phyloP scores from a whole-genome alignment of 2,113 vertebrate genomes.

The Cranoglanis bouderius region DNA sequence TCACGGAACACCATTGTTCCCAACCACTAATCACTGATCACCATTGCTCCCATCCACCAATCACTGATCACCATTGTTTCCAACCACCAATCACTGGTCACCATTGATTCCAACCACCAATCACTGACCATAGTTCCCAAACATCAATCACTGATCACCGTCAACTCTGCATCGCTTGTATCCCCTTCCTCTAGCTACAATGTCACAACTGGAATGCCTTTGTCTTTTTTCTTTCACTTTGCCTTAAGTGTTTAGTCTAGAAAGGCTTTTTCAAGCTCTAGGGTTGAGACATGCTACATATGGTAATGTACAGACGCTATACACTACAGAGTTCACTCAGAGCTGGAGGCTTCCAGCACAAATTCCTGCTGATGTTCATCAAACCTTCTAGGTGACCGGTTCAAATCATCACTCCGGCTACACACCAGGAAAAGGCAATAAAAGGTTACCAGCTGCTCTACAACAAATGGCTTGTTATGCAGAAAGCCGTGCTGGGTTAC shows the following conservation, averaged over 20 bases:
- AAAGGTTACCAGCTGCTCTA: slow-evolving; percentile 2
- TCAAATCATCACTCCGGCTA: slow-evolving; percentile 16
- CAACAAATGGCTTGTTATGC: not conserved
- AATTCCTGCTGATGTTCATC: slow-evolving; percentile 17
- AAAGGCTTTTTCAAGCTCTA: slow-evolving; percentile 65
- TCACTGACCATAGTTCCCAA: too few relatives aligned
- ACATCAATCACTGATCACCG: too few relatives aligned
- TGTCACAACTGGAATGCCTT: slow-evolving; percentile 36
- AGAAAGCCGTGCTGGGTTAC: not conserved
- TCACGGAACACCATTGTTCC: not conserved
- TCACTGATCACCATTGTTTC: not conserved
- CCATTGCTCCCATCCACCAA: too few relatives aligned
- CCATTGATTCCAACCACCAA: too few relatives aligned
- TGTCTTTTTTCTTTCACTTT: slow-evolving; percentile 24
- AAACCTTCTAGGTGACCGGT: slow-evolving; percentile 22
- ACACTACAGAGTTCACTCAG: slow-evolving; percentile 23
- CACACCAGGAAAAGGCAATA: not conserved
- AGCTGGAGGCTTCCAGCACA: slow-evolving; percentile 22
- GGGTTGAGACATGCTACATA: slow-evolving; percentile 47
- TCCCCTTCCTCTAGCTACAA: slow-evolving; percentile 50
- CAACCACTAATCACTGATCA: not conserved
- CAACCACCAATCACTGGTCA: not conserved
- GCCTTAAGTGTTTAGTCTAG: slow-evolving; percentile 73
- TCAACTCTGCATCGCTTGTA: slow-evolving; percentile 42
- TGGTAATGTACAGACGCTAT: slow-evolving; percentile 29